These are phyloP conservation scores for Adineta ricciae DNA, from an alignment of 2,888 invertebrate genomes.

Conservation along the genomic window DNA sequence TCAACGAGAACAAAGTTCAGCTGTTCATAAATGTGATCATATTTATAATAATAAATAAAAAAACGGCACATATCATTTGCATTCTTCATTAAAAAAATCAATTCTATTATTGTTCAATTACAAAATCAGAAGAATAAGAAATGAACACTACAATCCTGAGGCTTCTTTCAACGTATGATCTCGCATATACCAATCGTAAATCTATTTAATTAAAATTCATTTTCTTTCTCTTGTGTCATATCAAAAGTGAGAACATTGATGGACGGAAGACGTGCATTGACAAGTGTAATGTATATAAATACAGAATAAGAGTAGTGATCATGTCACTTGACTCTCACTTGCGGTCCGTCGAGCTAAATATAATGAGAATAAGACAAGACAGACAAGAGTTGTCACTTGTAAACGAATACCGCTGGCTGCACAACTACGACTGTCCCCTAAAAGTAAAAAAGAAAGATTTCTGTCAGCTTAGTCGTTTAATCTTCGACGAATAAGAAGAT, in stretches of 20 bases:
- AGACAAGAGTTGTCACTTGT: neutral
- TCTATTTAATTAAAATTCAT: neutral
- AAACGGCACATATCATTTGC: neutral
- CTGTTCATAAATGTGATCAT: neutral
- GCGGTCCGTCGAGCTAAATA: neutral
- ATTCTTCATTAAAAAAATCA: neutral
- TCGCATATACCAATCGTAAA: neutral
- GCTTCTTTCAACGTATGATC: neutral
- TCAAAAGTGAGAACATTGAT: neutral
- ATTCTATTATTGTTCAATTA: neutral
- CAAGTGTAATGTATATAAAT: neutral
- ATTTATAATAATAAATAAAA: neutral
- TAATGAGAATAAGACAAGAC: neutral
- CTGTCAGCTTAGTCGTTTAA: neutral
- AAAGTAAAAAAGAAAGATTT: neutral
- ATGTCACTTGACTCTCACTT: slow-evolving; percentile 3
- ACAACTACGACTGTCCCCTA: neutral
- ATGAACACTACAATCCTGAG: neutral
- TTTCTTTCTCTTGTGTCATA: neutral
- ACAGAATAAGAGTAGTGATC: neutral
- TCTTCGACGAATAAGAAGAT: neutral
- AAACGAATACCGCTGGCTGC: neutral
- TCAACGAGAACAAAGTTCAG: neutral
- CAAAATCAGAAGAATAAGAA: neutral
- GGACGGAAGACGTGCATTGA: neutral